Evolutionary conservation across 2,888 invertebrate genomes (phyloP).

Genomic region (Camptogramma bilineatum): DNA sequence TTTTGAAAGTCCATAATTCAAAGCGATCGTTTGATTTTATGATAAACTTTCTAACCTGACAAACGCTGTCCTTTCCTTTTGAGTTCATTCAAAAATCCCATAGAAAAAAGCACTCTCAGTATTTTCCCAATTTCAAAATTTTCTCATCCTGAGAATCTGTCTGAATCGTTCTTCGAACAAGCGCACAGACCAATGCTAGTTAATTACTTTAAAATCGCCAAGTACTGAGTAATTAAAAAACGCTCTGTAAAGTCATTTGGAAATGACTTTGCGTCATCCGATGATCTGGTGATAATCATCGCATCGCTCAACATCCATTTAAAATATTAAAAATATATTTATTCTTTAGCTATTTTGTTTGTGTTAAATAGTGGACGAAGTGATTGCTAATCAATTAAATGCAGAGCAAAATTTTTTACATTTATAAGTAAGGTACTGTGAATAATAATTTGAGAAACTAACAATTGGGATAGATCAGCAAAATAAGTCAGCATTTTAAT

Average conservation of each 20-base stretch:
- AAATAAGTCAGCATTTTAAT: too few relatives aligned
- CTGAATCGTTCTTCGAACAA: slow-evolving; percentile 19
- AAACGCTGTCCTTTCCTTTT: too few relatives aligned
- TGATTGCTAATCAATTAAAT: background rate
- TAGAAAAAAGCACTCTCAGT: too few relatives aligned
- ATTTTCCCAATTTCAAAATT: too few relatives aligned
- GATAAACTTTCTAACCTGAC: too few relatives aligned
- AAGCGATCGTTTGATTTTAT: too few relatives aligned
- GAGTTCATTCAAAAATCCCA: too few relatives aligned
- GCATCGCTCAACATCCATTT: slow-evolving; percentile 5
- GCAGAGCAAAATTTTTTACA: background rate
- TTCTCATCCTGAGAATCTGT: too few relatives aligned
- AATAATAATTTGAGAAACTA: background rate
- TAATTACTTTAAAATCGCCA: slow-evolving; percentile 48
- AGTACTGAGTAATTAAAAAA: slow-evolving; percentile 44
- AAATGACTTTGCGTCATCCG: slow-evolving; percentile 24
- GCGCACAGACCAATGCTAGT: slow-evolving; percentile 43
- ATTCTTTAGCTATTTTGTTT: background rate
- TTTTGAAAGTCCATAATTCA: too few relatives aligned
- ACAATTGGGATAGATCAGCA: too few relatives aligned
- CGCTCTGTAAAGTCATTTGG: slow-evolving; percentile 32
- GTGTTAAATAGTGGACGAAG: background rate
- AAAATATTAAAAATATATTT: background rate
- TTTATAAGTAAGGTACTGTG: too few relatives aligned
- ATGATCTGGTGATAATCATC: slow-evolving; percentile 20